Base-by-base conservation (phyloP, 2,888 invertebrate genomes). In the Dorcus parallelipipedus region DNA sequence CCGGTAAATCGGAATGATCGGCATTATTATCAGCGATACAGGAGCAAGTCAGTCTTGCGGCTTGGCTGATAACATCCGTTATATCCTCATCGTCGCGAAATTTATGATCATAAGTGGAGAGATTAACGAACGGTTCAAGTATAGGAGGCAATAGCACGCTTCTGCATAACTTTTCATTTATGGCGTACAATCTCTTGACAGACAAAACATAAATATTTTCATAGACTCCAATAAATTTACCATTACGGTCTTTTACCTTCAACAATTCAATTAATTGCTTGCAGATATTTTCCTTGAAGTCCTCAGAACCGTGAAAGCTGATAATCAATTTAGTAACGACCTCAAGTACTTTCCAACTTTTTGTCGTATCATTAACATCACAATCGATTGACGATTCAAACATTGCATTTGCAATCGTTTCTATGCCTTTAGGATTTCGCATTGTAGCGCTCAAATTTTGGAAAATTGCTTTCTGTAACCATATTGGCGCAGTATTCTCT, bases 321-420 rank as follows among this genome's bases (percentile, higher is more conserved):
- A 84, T 76, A 57, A 89, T 80, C 56, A 92, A 80, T 76, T 83
- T 85, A 50, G 86, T 84, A 58, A 90, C 82, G 66, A 86, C 80
- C 57, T 89, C 86, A 67, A 88, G 80, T 73, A 84, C 85, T 68
- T 83, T 81, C 89, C 90, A 90, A 67, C 86, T 84, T 66, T 79
- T 78, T 0, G 85, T 84, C 14, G 80, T 79, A 66, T 88, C 76
- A 38, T 61, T 60, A 3, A 49, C 26, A 43, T 64, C 64, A 40
- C 65, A 66, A 56, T 74, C 69, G 14, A 60, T 67, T 3, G 62
- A 55, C n/a, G 70, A 69, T 54, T 72, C 72, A 38, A 89, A 82
- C 69, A 91, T 83, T 47, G 88, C 88, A 67, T 82, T 75, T 39
- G 88, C 82, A 9, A 90, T 76, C 57, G 84, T 83, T 49, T 84